Percentiles rank a stretch among this genome's conserved stretches.
Evolutionary conservation across 2,888 invertebrate species (phyloP).

Genomic region (Hyalella azteca): DNA sequence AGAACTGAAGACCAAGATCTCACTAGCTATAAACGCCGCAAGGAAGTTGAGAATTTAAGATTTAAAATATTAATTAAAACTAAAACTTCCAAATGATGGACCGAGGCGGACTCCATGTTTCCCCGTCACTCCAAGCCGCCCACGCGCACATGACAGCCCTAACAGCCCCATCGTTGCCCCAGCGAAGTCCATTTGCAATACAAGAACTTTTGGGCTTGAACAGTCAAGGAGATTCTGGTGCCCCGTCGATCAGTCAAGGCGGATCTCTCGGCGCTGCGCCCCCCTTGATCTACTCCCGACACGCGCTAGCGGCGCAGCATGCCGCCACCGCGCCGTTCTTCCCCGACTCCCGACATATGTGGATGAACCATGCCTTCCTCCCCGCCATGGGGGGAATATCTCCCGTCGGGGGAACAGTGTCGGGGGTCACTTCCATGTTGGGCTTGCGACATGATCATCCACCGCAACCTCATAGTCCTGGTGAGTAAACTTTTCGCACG

Average conservation of each 20-base stretch:
- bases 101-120: constrained; percentile 53
- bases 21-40: too few species aligned
- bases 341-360: constrained; percentile 52
- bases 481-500: constrained; percentile 38
- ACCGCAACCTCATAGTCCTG: constrained; percentile 54
- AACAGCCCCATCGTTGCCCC: constrained; percentile 50
- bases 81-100: constrained; percentile 55
- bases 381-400: constrained; percentile 46
- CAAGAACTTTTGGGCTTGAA: constrained; percentile 61
- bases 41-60: too few species aligned
- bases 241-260: constrained; percentile 42
- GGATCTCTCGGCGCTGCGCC: constrained; percentile 42
- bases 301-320: constrained; percentile 47
- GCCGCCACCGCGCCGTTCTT: constrained; percentile 40
- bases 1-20: too few species aligned
- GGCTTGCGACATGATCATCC: constrained; percentile 44
- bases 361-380: constrained; percentile 55
- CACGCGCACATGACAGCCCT: constrained; percentile 51
- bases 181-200: constrained; percentile 76
- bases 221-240: neutral
- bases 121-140: constrained; percentile 52
- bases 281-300: constrained; percentile 52
- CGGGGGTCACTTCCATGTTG: constrained; percentile 48
- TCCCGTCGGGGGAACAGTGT: constrained; percentile 43
- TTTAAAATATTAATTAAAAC: too few species aligned